Percentiles rank a stretch among this genome's conserved stretches.
These are phyloP conservation scores for Pseudeuparius sepicola DNA, from an alignment of 2,888 invertebrate species.

Conservation along the genomic window DNA sequence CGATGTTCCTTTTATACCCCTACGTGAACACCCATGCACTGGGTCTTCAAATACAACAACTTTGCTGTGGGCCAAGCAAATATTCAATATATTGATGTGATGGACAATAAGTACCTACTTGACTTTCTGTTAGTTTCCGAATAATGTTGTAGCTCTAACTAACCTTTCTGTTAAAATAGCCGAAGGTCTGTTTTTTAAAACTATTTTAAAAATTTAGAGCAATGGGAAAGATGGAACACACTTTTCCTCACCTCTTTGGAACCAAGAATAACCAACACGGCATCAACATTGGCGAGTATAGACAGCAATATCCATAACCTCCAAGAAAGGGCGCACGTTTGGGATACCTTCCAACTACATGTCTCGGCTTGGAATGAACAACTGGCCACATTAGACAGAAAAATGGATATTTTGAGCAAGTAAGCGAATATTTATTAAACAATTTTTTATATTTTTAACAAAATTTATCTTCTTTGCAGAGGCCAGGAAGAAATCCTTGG, in stretches of 20 bases:
- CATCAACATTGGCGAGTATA: slow-evolving; percentile 35
- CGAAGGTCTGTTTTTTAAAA: no score
- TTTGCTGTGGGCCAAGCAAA: no score
- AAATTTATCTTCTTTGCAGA: slow-evolving; percentile 25
- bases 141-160: no score
- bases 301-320: slow-evolving; percentile 42
- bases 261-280: slow-evolving; percentile 37
- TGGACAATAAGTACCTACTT: no score
- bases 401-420: slow-evolving; percentile 42
- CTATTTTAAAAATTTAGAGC: no score
- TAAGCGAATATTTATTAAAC: slow-evolving; percentile 24
- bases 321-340: slow-evolving; percentile 43
- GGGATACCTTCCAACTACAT: slow-evolving; percentile 46
- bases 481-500: slow-evolving; percentile 36
- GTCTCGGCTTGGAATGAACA: slow-evolving; percentile 46
- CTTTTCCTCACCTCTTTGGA: slow-evolving; percentile 39
- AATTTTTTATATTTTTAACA: slow-evolving; percentile 11
- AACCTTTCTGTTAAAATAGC: no score
- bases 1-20: no score
- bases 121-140: no score
- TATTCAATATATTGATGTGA: no score
- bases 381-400: slow-evolving; percentile 41
- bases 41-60: no score
- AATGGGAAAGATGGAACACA: slow-evolving; percentile 38
- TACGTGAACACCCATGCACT: no score